Base-by-base conservation (phyloP, 2,888 invertebrate genomes). In the Actias luna region DNA sequence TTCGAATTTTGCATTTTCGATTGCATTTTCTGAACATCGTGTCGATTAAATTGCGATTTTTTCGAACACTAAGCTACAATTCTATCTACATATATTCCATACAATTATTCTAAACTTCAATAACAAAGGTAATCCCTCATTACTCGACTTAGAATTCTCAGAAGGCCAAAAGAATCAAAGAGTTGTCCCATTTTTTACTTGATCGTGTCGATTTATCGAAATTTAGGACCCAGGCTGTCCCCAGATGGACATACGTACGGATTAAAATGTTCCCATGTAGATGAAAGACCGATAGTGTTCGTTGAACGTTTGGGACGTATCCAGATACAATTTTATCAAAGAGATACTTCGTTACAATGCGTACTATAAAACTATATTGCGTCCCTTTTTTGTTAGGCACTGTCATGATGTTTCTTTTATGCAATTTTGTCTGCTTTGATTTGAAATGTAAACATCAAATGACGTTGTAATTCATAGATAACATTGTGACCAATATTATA, bases 181-280 rank as follows among this genome's bases (percentile, higher is more conserved):
- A 29, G 5, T 46, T 22, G 46, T 46, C 46, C 7, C 16, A 55
- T 29, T 55, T 29, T 52, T 55, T 55, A 29, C 55, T 55, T n/a
- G 55, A 29, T 55, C 16, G 29, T 55, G 16, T 29, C 55, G 7
- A 55, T 55, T 55, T 55, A 55, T 55, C 16, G n/a, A 55, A 29
- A 14, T 55, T 14, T 1, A 55, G 55, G 55, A 29, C 39, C 52
- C 61, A 65, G 69, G 67, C 42, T 65, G 59, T 66, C 69, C 69
- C 71, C 36, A 31, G 64, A 27, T 64, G 62, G 55, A 58, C 61
- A 67, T 71, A 60, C 64, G 62, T 55, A 55, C 52, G 59, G 68
- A 71, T 69, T 69, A 67, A 65, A 69, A 68, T 59, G 25, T 18
- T 25, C 16, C 59, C 36, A 59, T 59, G 22, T 59, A 55, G 64